A percentile compares a stretch with the other conserved stretches of the same genome.
Evolutionary conservation across 1,140 invertebrate species (phyloP).

Genomic region (Galendromus occidentalis): DNA sequence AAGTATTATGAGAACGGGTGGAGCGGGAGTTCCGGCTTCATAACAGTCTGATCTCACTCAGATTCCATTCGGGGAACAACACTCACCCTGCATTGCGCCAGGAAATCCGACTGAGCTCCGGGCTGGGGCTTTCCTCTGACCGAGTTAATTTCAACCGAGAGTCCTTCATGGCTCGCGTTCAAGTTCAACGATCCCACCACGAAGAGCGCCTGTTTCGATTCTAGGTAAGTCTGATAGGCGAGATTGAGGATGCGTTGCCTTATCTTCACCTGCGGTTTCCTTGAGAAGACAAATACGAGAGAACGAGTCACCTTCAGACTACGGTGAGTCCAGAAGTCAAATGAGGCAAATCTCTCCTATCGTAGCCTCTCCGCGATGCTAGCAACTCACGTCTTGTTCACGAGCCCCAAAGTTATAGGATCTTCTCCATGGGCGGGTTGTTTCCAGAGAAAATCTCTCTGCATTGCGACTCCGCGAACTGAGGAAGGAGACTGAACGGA

Average conservation of each 20-base stretch:
- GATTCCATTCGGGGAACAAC: neutral
- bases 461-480: neutral
- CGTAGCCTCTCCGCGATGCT: too few species aligned
- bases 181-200: neutral
- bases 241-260: neutral
- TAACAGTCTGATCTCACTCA: too few species aligned
- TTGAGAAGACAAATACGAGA: neutral
- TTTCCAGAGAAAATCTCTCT: neutral
- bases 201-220: neutral
- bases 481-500: too few species aligned
- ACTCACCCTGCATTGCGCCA: neutral
- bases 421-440: neutral
- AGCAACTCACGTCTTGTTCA: neutral
- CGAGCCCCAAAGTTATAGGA: neutral
- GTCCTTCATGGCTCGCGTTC: neutral
- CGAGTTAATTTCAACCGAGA: neutral
- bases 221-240: neutral
- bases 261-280: neutral
- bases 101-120: neutral
- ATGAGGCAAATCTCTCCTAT: too few species aligned
- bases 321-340: too few species aligned
- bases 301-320: too few species aligned
- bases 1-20: too few species aligned
- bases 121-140: constrained; percentile 4
- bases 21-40: neutral